Percentiles rank a stretch among this genome's conserved stretches.
These are phyloP conservation scores for Tetranychus truncatus DNA, from an alignment of 2,888 invertebrate genomes.

Conservation along the genomic window DNA sequence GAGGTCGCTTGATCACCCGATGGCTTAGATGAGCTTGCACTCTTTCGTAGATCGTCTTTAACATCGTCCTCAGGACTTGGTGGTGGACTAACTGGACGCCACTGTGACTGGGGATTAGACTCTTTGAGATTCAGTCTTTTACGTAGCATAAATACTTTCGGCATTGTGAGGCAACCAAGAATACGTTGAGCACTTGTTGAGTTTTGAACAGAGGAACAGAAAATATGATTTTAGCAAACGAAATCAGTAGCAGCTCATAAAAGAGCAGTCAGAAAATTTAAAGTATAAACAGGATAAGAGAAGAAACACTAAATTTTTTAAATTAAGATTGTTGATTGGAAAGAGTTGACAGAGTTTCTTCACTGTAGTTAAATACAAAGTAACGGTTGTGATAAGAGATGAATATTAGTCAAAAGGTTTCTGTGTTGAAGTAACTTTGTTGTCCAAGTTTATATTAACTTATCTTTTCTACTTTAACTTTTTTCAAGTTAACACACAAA, in stretches of 20 bases:
- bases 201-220: background rate
- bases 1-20: no score
- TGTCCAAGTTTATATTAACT: no score
- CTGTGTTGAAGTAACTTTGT: no score
- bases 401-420: no score
- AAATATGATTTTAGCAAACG: background rate
- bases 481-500: background rate
- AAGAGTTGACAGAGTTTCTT: background rate
- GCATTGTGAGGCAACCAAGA: conserved; percentile 14
- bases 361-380: no score
- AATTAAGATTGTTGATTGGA: background rate
- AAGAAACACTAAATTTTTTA: no score
- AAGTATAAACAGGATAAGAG: no score
- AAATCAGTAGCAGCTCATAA: no score
- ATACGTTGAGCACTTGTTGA: no score
- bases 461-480: background rate
- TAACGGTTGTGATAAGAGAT: no score
- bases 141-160: conserved; percentile 24
- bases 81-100: conserved; percentile 22
- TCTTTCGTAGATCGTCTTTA: background rate
- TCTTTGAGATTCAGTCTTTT: conserved; percentile 15
- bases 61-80: conserved; percentile 21
- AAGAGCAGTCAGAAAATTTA: no score
- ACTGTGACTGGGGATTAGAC: conserved; percentile 10
- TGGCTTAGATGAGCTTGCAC: no score